Base-by-base conservation (phyloP, 2,113 vertebrate genomes). In the Talpa occidentalis region DNA sequence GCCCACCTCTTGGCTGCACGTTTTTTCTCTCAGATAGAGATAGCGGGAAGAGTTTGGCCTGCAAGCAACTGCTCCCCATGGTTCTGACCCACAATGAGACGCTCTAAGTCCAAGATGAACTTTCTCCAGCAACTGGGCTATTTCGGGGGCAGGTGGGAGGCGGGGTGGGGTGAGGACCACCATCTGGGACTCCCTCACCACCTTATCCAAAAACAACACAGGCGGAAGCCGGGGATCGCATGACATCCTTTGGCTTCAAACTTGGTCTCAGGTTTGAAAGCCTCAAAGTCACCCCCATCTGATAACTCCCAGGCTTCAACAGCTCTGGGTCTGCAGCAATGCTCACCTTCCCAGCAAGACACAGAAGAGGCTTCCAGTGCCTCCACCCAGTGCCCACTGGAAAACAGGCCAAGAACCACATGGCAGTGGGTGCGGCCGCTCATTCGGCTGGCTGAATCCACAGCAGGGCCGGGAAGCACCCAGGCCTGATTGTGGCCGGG, bases 141-240 rank as follows among this genome's bases (percentile, higher is more conserved):
- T 83, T 78, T 19, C 32, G 6, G 81, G 85, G 49, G 26, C 76
- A 84, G 52, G 47, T 4, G 44, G 52, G 44, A 26, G 49, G 62
- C 17, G 40, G 70, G n/a, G 5, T 28, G 47, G 37, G 19, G 40
- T 10, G 62, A 35, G 54, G 54, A n/a, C 42, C n/a, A 12, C 30
- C 0, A 0, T 11, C 30, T 9, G 10, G 11, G 2, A 49, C 10
- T 69, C 79, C 82, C 59, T 69, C 44, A 9, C 70, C 40, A 6
- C 0, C 10, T 40, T 12, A 0, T 15, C 70, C 14, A 5, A 66
- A 66, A 56, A 32, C 47, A 15, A 14, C 10, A 2, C 0, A 5
- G 52, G 78, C 49, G 44, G 64, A 47, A 79, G 74, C 66, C 72
- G 9, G 42, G 22, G 37, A 60, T 32, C 54, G 44, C 72, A 5